Percentiles rank a stretch among this genome's conserved stretches.
Conservation (phyloP, 2,888 invertebrate genomes). For the Atethmia centrago region DNA sequence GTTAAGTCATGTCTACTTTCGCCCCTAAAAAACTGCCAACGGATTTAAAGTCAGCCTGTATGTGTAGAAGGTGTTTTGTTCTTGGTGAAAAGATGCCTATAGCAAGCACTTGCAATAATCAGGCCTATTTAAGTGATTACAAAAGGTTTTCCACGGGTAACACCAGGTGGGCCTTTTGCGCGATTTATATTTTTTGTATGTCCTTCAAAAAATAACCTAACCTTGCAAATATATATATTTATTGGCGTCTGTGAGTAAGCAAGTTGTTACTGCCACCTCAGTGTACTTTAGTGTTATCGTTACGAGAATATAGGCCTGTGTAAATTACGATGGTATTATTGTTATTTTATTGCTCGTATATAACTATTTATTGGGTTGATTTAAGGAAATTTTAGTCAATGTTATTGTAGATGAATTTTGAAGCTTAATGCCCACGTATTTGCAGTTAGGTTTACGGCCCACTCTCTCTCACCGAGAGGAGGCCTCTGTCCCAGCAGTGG, state of each 20-base stretch:
- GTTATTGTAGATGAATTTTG: background rate
- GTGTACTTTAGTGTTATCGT: slow-evolving; percentile 33
- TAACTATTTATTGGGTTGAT: slow-evolving; percentile 21
- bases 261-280: slow-evolving; percentile 23
- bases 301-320: slow-evolving; percentile 26
- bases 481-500: too few species aligned
- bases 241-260: slow-evolving; percentile 29
- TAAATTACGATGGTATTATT: slow-evolving; percentile 26
- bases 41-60: background rate
- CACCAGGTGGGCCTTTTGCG: background rate
- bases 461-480: too few species aligned
- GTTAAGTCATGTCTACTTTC: background rate
- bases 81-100: background rate
- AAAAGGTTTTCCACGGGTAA: too few species aligned
- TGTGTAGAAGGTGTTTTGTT: background rate
- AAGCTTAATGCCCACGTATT: background rate
- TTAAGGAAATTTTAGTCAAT: slow-evolving; percentile 13
- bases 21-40: background rate
- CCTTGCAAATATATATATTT: slow-evolving; percentile 14
- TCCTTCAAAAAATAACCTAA: slow-evolving; percentile 1
- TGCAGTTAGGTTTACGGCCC: too few species aligned
- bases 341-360: background rate
- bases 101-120: background rate
- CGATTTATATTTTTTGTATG: background rate
- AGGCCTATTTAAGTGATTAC: too few species aligned